These are phyloP conservation scores for Polydrusus pterygomalis DNA, from an alignment of 2,888 invertebrate species.

Conservation along the genomic window DNA sequence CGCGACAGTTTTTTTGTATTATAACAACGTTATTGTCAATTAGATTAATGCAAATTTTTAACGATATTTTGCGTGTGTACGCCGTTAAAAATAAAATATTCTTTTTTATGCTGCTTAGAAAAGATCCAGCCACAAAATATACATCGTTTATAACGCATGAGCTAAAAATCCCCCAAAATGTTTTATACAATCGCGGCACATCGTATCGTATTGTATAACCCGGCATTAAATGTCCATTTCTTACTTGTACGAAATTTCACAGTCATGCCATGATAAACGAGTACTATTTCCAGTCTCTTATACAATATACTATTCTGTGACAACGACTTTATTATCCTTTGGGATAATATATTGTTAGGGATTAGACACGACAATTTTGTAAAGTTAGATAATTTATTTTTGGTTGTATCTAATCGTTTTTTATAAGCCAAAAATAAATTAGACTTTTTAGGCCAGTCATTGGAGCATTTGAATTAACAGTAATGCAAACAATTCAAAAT, in stretches of 20 bases:
- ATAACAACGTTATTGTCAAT: too few relatives aligned
- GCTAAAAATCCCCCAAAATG: not conserved
- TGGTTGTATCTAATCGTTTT: too few relatives aligned
- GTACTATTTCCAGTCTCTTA: not conserved
- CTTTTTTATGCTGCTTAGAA: too few relatives aligned
- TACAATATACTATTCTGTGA: constrained; percentile 9
- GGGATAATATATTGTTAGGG: not conserved
- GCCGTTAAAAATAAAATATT: too few relatives aligned
- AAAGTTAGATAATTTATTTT: not conserved
- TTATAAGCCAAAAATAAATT: not conserved
- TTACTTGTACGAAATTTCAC: not conserved
- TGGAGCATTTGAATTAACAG: too few relatives aligned
- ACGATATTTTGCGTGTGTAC: too few relatives aligned
- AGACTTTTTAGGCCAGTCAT: too few relatives aligned
- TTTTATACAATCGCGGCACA: not conserved
- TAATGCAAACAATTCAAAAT: too few relatives aligned
- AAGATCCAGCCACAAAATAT: not conserved
- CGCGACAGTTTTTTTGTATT: too few relatives aligned
- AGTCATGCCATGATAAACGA: not conserved
- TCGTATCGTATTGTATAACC: not conserved
- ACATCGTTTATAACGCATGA: not conserved
- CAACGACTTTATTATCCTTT: not conserved
- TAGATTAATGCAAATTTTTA: too few relatives aligned
- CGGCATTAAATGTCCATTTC: constrained; percentile 13
- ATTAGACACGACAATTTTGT: not conserved